Conservation (phyloP, 2,888 invertebrate species). For the Physocephala rufipes region DNA sequence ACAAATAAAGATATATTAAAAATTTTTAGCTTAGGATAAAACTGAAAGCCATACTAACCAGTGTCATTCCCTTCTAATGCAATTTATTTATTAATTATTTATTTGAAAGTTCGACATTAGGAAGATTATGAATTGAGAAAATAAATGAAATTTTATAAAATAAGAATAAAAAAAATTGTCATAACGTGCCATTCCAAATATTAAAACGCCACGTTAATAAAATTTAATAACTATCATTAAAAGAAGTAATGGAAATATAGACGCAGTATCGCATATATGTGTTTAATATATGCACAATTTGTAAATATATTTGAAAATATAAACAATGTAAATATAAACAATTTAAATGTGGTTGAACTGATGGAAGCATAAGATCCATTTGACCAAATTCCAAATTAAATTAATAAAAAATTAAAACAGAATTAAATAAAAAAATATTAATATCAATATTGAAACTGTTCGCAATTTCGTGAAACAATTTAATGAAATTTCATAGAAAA, state of each 20-base stretch:
- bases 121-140: no score
- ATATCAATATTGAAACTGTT: slow-evolving; percentile 17
- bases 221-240: slow-evolving; percentile 5
- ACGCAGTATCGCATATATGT: slow-evolving; percentile 13
- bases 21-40: slow-evolving; percentile 26
- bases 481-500: no score
- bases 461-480: background rate
- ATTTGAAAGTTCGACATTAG: no score
- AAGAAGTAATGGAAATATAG: slow-evolving; percentile 29
- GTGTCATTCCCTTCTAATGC: slow-evolving; percentile 53
- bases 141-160: background rate
- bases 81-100: background rate
- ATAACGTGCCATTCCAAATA: slow-evolving; percentile 60
- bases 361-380: background rate
- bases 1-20: slow-evolving; percentile 14
- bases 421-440: slow-evolving; percentile 14
- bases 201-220: slow-evolving; percentile 20
- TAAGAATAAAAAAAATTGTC: slow-evolving; percentile 36
- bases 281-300: background rate
- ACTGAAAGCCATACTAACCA: slow-evolving; percentile 39
- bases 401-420: slow-evolving; percentile 24
- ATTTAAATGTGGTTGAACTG: slow-evolving; percentile 9
- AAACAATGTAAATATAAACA: slow-evolving; percentile 23
- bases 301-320: slow-evolving; percentile 26
- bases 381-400: slow-evolving; percentile 26